A percentile compares a stretch with the other conserved stretches of the same genome.
Conservation (phyloP, 2,888 invertebrate genomes). For the Brachyptera risi region DNA sequence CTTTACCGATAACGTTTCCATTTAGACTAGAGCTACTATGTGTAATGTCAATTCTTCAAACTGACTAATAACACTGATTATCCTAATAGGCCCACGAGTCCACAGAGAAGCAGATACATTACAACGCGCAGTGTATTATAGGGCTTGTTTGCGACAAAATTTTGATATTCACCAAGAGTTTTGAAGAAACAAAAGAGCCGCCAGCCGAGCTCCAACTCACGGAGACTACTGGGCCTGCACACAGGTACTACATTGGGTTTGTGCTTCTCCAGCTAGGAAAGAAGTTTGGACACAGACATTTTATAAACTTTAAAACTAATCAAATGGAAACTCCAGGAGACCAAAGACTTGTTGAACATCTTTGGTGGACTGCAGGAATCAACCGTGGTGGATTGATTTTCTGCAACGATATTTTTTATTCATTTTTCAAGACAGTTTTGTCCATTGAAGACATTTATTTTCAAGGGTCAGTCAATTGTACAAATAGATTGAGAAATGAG, state of each 20-base stretch:
- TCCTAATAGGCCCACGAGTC: no score
- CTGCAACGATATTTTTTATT: not conserved
- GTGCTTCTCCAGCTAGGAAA: no score
- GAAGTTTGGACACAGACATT: not conserved
- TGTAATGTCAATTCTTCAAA: no score
- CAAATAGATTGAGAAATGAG: not conserved
- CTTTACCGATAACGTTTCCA: no score
- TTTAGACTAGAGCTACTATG: no score
- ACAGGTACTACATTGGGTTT: not conserved
- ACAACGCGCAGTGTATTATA: not conserved
- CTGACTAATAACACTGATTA: no score
- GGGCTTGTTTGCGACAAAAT: not conserved
- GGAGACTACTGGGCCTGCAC: slow-evolving; percentile 18
- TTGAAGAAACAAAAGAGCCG: not conserved
- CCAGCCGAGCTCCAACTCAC: no score
- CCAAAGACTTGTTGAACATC: not conserved
- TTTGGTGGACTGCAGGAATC: not conserved
- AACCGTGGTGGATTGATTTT: not conserved
- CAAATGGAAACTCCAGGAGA: not conserved
- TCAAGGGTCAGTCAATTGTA: not conserved
- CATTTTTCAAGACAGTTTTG: not conserved
- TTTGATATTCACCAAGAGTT: not conserved
- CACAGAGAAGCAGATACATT: no score
- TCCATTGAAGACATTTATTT: not conserved
- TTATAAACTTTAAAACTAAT: not conserved